phyloP scores from a whole-genome alignment of 2,888 invertebrate genomes.

The Criorhina ranunculi region DNA sequence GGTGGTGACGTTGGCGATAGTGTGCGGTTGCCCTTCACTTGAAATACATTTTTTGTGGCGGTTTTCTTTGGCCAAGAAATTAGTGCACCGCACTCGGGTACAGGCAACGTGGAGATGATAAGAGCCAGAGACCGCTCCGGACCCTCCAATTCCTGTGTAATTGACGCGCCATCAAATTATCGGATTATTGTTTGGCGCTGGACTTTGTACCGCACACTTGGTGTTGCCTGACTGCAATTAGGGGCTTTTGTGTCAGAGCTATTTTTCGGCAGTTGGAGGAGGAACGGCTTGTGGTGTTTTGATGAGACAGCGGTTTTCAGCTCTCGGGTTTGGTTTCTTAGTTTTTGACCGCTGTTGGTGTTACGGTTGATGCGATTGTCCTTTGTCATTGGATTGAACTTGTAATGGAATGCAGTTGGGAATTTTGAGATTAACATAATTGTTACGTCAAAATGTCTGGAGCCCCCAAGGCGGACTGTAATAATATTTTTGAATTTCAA shows the following conservation, averaged over 20 bases:
- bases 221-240: slow-evolving; percentile 54
- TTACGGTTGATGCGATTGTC: slow-evolving; percentile 45
- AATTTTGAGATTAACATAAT: slow-evolving; percentile 61
- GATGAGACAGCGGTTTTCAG: slow-evolving; percentile 55
- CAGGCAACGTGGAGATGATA: slow-evolving; percentile 47
- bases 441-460: slow-evolving; percentile 51
- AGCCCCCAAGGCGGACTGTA: slow-evolving; percentile 16
- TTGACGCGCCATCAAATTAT: slow-evolving; percentile 71
- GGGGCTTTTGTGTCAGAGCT: slow-evolving; percentile 54
- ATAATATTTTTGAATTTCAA: slow-evolving; percentile 14
- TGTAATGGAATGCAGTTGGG: slow-evolving; percentile 46
- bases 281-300: slow-evolving; percentile 34
- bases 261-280: slow-evolving; percentile 20
- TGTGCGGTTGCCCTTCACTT: slow-evolving; percentile 41
- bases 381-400: slow-evolving; percentile 47
- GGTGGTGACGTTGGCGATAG: slow-evolving; percentile 17
- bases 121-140: slow-evolving; percentile 27
- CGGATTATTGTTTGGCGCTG: slow-evolving; percentile 72
- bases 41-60: slow-evolving; percentile 11
- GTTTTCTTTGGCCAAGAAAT: slow-evolving; percentile 42
- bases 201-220: slow-evolving; percentile 36
- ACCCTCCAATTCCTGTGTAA: slow-evolving; percentile 43
- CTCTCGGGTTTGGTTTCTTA: slow-evolving; percentile 7
- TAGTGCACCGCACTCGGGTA: slow-evolving; percentile 47
- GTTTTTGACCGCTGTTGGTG: slow-evolving; percentile 14